Evolutionary conservation across 2,113 vertebrate species (phyloP).

Genomic region (Indicator indicator): DNA sequence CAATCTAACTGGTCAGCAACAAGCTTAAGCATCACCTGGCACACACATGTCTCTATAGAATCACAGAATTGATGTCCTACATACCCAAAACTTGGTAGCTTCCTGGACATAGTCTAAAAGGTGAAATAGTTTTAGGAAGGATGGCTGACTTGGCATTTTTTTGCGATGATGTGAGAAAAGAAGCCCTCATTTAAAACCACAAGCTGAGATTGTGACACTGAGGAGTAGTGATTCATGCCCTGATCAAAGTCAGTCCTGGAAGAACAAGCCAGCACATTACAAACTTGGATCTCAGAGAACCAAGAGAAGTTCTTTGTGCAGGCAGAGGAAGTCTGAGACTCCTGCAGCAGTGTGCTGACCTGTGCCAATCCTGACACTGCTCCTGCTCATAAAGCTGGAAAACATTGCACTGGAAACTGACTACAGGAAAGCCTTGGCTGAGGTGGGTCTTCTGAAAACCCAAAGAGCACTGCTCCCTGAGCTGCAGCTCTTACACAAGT

Average conservation of each 20-base stretch:
- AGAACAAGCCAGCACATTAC: neutral
- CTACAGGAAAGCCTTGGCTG: neutral
- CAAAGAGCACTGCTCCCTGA: neutral
- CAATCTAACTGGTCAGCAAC: neutral
- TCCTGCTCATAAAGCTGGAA: neutral
- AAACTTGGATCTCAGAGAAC: neutral
- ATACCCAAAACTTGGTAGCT: neutral
- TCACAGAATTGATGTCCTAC: neutral
- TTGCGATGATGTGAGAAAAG: neutral
- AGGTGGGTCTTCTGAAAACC: neutral
- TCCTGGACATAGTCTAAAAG: neutral
- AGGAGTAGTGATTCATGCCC: neutral
- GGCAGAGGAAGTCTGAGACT: neutral
- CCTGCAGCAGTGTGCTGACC: neutral
- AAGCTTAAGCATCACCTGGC: neutral
- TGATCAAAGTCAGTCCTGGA: neutral
- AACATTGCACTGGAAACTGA: neutral
- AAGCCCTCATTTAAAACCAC: neutral
- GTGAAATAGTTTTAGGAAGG: neutral
- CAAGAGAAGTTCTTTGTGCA: neutral
- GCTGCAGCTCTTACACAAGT: neutral
- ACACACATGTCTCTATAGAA: neutral
- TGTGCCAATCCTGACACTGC: neutral
- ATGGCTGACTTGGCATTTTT: conserved; percentile 36
- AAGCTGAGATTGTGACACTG: neutral